A percentile compares a stretch with the other conserved stretches of the same genome.
These are phyloP conservation scores for Erannis defoliaria DNA, from an alignment of 2,888 invertebrate genomes.

Conservation along the genomic window DNA sequence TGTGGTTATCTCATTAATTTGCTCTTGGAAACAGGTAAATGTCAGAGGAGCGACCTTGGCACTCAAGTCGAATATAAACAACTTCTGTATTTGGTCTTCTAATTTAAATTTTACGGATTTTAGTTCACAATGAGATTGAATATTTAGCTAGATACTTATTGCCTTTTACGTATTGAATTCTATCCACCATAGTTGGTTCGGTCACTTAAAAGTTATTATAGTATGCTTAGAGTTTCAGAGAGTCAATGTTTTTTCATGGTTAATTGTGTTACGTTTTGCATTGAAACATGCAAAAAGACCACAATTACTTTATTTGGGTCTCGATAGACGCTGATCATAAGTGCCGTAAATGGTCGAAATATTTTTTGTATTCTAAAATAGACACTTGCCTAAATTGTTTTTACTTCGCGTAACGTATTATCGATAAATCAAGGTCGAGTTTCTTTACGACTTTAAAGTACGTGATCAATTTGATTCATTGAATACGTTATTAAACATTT, in stretches of 20 bases:
- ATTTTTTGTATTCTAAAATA: slow-evolving; percentile 9
- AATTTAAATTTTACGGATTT: slow-evolving; percentile 46
- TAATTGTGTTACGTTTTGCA: slow-evolving; percentile 1
- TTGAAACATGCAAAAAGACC: slow-evolving; percentile 1
- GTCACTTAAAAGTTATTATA: too few species aligned
- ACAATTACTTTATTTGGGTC: slow-evolving; percentile 9
- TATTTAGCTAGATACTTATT: slow-evolving; percentile 19
- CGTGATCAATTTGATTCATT: slow-evolving; percentile 41
- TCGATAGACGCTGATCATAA: background rate
- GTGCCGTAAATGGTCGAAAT: slow-evolving; percentile 16
- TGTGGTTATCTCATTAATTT: slow-evolving; percentile 42
- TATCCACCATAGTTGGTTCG: slow-evolving; percentile 1
- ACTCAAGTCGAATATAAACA: slow-evolving; percentile 58
- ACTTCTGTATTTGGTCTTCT: slow-evolving; percentile 57
- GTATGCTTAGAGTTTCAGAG: too few species aligned
- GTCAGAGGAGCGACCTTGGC: slow-evolving; percentile 65
- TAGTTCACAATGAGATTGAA: slow-evolving; percentile 15
- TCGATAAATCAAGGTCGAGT: slow-evolving; percentile 39
- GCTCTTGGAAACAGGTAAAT: slow-evolving; percentile 54
- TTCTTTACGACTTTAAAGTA: slow-evolving; percentile 28
- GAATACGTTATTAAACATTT: background rate
- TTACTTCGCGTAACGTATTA: slow-evolving; percentile 32
- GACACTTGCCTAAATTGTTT: slow-evolving; percentile 18
- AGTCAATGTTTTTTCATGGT: background rate
- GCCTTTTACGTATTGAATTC: slow-evolving; percentile 8